Percentiles rank a stretch among this genome's conserved stretches.
These are phyloP conservation scores for Ophioninae sp. DNA, from an alignment of 2,888 invertebrate genomes.

Conservation along the genomic window DNA sequence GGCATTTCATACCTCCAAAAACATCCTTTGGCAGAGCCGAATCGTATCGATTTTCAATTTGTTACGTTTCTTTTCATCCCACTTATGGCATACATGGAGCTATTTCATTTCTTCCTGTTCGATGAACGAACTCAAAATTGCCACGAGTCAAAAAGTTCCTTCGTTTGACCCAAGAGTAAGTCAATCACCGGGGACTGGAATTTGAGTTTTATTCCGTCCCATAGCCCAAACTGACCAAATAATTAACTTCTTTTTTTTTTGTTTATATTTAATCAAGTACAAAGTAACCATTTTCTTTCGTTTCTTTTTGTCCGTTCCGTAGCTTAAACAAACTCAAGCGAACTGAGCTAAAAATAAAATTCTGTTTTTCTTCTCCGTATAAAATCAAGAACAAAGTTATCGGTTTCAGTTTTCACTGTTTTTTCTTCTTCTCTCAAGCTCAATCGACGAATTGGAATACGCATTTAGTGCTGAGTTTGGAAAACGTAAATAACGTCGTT, in stretches of 20 bases:
- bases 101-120: neutral
- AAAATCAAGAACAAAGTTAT: no score
- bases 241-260: conserved; percentile 8
- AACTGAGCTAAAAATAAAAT: no score
- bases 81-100: neutral
- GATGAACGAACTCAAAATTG: neutral
- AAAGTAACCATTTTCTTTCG: neutral
- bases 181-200: no score
- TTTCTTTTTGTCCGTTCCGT: neutral
- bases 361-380: no score
- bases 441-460: neutral
- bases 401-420: no score
- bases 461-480: neutral
- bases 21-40: conserved; percentile 12
- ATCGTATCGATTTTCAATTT: conserved; percentile 1
- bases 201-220: neutral
- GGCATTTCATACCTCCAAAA: neutral
- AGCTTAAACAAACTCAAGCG: neutral
- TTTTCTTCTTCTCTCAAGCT: no score
- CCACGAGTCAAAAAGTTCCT: neutral
- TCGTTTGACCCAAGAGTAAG: neutral
- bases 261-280: neutral
- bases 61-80: neutral
- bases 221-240: neutral
- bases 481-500: conserved; percentile 1